Evolutionary conservation across 2,888 invertebrate species (phyloP), one percentile per base, ranked within the genome.

Genomic region (Seira ritae): DNA sequence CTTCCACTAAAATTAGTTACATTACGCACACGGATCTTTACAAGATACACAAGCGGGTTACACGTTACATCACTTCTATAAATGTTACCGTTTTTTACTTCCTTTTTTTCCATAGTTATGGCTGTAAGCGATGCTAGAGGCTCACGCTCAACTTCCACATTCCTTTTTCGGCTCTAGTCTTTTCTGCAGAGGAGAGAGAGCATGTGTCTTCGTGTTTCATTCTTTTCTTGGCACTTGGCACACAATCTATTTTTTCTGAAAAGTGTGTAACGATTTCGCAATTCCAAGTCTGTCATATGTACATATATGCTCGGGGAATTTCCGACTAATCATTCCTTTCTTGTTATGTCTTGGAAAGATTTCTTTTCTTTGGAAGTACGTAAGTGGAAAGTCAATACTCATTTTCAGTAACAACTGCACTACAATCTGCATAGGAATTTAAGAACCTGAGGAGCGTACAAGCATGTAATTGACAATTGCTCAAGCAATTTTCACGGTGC

Each of bases 401-500:
- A n/a, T n/a, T n/a, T n/a, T n/a, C n/a, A n/a, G n/a, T n/a, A n/a
- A n/a, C n/a, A n/a, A n/a, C n/a, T n/a, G n/a, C n/a, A n/a, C n/a
- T n/a, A n/a, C n/a, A n/a, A 42, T 8, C 42, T 42, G 42, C 42
- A 12, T 42, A 12, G 17, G 60, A 60, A 60, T 60, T 8, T 60
- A 60, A 60, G n/a, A 60, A 60, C n/a, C 17, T 60, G 3, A 60
- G 12, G 17, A n/a, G 62, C 62, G 20, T 62, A 62, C 10, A 12
- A 62, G 62, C 62, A 62, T 62, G 62, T 62, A 62, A 62, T 62
- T 62, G 62, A n/a, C n/a, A 62, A 62, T 62, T 62, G 62, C 62
- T 2, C n/a, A n/a, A 62, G 22, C 22, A 8, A 62, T 62, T 62
- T 62, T 62, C 50, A n/a, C 50, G 50, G 50, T 50, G 50, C 50